A percentile compares a stretch with the other conserved stretches of the same genome.
phyloP scores from a whole-genome alignment of 2,113 vertebrate species.

The Chrysemys picta region DNA sequence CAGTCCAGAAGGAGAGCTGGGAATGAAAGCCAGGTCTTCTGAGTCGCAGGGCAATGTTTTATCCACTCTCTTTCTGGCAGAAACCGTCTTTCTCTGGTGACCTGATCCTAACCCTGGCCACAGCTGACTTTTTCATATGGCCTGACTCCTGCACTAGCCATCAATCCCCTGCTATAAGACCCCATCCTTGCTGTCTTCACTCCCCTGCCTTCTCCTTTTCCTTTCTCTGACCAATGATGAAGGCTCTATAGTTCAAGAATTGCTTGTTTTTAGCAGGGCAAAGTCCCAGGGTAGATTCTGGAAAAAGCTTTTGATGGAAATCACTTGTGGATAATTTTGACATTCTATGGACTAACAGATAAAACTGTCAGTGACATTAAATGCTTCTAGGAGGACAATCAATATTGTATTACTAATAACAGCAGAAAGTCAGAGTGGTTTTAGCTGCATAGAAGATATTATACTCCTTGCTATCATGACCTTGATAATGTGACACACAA shows the following conservation, averaged over 20 bases:
- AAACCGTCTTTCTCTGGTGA: not conserved
- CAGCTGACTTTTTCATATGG: not conserved
- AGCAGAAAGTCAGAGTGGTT: not conserved
- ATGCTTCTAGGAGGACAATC: not conserved
- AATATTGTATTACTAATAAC: not conserved
- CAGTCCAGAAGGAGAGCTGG: not conserved
- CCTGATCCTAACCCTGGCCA: not conserved
- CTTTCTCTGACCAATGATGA: not conserved
- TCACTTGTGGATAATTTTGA: not conserved
- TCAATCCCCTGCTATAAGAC: not conserved
- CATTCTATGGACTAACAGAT: not conserved
- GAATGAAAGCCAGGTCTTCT: not conserved
- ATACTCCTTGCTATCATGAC: not conserved
- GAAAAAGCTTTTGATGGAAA: not conserved
- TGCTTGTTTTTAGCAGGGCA: not conserved
- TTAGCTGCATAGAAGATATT: not conserved
- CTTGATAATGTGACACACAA: not conserved
- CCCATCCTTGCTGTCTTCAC: not conserved
- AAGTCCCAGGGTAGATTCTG: not conserved
- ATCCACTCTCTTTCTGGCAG: not conserved
- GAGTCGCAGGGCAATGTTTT: not conserved
- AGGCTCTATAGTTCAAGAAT: not conserved
- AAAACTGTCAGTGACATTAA: not conserved
- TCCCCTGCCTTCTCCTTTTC: not conserved
- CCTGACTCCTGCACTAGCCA: not conserved